A percentile compares a stretch with the other conserved stretches of the same genome.
Evolutionary conservation across 2,797 vertebrate genomes (phyloP).

Genomic region (Thaleichthys pacificus): DNA sequence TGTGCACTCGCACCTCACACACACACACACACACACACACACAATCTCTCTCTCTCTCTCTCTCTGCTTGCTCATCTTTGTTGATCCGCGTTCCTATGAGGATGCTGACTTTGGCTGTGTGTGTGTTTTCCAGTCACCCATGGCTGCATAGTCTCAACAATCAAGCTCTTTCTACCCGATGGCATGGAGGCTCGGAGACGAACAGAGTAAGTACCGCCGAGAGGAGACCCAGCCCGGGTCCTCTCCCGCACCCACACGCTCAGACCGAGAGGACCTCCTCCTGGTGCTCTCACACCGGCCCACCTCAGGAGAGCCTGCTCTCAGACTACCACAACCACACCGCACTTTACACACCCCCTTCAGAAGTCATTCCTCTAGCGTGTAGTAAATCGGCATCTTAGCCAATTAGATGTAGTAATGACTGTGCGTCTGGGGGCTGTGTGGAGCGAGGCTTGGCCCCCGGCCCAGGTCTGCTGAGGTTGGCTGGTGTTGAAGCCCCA

Average conservation of each 20-base stretch:
- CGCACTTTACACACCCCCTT: too few species aligned
- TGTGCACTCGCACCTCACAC: background rate
- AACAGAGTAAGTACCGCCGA: constrained; percentile 87
- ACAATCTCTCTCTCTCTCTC: background rate
- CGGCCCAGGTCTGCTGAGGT: too few species aligned
- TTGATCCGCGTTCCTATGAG: background rate
- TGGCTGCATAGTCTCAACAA: constrained; percentile 98
- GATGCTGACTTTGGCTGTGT: background rate
- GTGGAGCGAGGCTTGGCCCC: too few species aligned
- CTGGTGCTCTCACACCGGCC: too few species aligned
- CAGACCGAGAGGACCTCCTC: background rate
- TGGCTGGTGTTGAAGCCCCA: too few species aligned
- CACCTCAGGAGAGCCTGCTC: too few species aligned
- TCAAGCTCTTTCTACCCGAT: constrained; percentile 99
- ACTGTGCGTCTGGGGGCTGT: background rate
- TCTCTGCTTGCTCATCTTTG: background rate
- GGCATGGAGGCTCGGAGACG: constrained; percentile 95
- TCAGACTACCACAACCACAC: too few species aligned
- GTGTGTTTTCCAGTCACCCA: constrained; percentile 89
- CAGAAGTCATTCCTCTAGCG: too few species aligned
- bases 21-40: background rate
- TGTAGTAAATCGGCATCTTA: too few species aligned
- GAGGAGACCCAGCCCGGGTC: background rate
- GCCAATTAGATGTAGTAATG: background rate
- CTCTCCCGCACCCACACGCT: background rate